Percentiles rank a stretch among this genome's conserved stretches.
Evolutionary conservation across 1,140 invertebrate species (phyloP).

Genomic region (Gryllus bimaculatus): DNA sequence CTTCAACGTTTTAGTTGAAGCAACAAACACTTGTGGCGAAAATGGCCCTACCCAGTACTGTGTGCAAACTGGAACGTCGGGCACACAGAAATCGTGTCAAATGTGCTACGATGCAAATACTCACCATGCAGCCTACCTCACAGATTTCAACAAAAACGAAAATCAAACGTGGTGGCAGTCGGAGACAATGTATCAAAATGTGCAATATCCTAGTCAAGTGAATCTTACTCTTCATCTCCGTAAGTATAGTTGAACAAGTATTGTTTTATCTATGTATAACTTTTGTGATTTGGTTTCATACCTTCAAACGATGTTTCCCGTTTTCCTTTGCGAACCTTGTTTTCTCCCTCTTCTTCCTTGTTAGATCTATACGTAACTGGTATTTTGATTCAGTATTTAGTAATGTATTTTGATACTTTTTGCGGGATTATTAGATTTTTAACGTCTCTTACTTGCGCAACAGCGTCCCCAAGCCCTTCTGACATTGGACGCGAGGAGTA

Average conservation of each 20-base stretch:
- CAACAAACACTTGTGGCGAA: slow-evolving; percentile 91
- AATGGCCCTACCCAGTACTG: slow-evolving; percentile 71
- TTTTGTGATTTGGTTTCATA: not conserved
- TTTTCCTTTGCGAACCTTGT: no score
- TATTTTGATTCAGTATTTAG: no score
- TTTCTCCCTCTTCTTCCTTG: no score
- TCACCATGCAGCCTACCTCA: slow-evolving; percentile 73
- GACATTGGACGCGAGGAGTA: no score
- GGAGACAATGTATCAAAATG: slow-evolving; percentile 88
- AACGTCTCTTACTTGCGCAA: no score
- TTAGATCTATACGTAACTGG: no score
- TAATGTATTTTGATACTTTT: no score
- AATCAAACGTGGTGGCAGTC: slow-evolving; percentile 98
- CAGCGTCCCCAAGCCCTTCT: no score
- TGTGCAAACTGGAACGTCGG: slow-evolving; percentile 66
- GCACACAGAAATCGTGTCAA: slow-evolving; percentile 51
- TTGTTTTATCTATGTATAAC: not conserved
- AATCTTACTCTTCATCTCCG: slow-evolving; percentile 85
- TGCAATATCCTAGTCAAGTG: slow-evolving; percentile 82
- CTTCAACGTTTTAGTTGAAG: slow-evolving; percentile 74
- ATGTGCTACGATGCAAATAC: slow-evolving; percentile 45
- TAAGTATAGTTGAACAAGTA: slow-evolving; percentile 38
- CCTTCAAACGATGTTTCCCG: no score
- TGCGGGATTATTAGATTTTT: no score
- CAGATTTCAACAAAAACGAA: slow-evolving; percentile 81